Evolutionary conservation across 2,113 vertebrate species (phyloP), one percentile per base, ranked within the genome.

Genomic region (Archocentrus centrarchus): DNA sequence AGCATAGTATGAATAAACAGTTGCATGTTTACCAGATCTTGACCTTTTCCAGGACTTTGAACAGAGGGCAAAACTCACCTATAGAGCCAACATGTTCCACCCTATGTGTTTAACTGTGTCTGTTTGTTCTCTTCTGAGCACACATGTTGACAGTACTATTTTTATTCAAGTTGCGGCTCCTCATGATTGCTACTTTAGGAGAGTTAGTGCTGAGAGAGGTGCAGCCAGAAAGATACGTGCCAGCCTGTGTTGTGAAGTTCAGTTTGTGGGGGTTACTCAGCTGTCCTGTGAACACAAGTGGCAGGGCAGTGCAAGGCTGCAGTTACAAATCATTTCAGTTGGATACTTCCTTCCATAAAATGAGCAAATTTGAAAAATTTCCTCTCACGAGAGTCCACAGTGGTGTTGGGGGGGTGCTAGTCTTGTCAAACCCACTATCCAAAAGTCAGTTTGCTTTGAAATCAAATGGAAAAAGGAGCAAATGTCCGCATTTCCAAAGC

Each of bases 61-160:
- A 14, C 15, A 41, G 27, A 77, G 7, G 7, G n/a, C 60, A 64
- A 47, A 64, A 20, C 24, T n/a, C 27, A 63, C 4, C 18, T 27
- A 35, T 13, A n/a, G 77, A 57, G 1, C 8, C 24, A 59, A 11
- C n/a, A 13, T 2, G 50, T 60, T 14, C 13, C 17, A 7, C 70
- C 20, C 13, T 62, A 3, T 9, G 5, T 32, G 20, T 58, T 76
- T 88, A 66, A 81, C 61, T 1, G 50, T 3, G 47, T 86, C 50
- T 76, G 22, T 85, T 77, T 86, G 60, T 86, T 80, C 30, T 55
- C 66, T 68, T 75, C 53, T 35, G 81, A 81, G 27, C 11, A 11
- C 55, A 9, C 64, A 75, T 87, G 60, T 80, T 88, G 77, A 86
- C 37, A 13, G 61, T 13, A 79, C 86, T 93, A 92, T 93, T 94